phyloP scores from a whole-genome alignment of 2,797 vertebrate genomes.

The Cossypha niveicapilla region DNA sequence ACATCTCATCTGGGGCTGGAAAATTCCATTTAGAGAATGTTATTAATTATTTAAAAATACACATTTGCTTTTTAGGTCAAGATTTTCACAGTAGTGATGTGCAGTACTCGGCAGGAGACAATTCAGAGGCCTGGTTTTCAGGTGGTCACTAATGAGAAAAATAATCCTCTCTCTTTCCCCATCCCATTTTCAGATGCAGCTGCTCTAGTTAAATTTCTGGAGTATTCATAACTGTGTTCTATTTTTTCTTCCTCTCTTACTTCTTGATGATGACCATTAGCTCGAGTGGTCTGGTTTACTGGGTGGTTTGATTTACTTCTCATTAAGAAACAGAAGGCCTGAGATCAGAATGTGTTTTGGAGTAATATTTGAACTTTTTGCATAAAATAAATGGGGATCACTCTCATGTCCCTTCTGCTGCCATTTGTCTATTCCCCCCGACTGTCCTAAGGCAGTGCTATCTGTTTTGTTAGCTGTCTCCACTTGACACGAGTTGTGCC shows the following conservation, averaged over 20 bases:
- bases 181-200: not conserved
- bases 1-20: constrained; percentile 30
- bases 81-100: not conserved
- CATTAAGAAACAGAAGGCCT: not conserved
- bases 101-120: not conserved
- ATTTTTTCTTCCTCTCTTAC: not conserved
- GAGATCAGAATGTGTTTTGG: not conserved
- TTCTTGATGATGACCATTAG: not conserved
- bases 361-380: not conserved
- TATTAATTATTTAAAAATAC: constrained; percentile 53
- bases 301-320: not conserved
- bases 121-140: constrained; percentile 14
- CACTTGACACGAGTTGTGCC: not conserved
- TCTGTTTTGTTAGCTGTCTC: not conserved
- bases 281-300: not conserved
- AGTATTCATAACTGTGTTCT: not conserved
- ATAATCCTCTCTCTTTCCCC: not conserved
- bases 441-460: not conserved
- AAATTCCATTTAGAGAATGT: constrained; percentile 48
- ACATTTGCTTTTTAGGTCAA: constrained; percentile 51
- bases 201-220: not conserved
- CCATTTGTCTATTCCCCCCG: rapidly evolving
- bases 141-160: not conserved
- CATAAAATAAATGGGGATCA: not conserved
- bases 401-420: not conserved